phyloP scores from a whole-genome alignment of 2,888 invertebrate genomes.

The Melangyna quadrimaculata region DNA sequence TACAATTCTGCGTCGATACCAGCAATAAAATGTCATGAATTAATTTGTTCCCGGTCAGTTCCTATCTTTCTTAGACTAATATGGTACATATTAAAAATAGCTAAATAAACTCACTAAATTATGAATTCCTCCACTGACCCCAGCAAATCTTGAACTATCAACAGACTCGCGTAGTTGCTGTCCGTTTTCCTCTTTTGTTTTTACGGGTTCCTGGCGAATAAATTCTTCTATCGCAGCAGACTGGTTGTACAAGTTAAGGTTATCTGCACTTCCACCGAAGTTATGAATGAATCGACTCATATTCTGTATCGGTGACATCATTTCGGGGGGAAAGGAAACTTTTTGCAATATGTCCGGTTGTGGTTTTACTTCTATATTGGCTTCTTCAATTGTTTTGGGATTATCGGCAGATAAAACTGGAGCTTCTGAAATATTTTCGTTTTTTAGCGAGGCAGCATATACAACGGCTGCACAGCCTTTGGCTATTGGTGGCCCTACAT shows the following conservation, averaged over 20 bases:
- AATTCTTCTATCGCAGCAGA: conserved; percentile 75
- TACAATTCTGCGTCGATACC: too few relatives aligned
- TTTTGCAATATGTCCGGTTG: conserved; percentile 55
- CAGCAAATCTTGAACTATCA: conserved; percentile 56
- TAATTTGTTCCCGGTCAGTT: too few relatives aligned
- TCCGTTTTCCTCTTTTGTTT: not conserved
- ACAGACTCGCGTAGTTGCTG: not conserved
- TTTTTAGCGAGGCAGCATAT: conserved; percentile 85
- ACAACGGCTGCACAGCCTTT: conserved; percentile 92
- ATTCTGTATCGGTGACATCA: conserved; percentile 80
- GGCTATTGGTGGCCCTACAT: conserved; percentile 87
- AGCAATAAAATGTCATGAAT: too few relatives aligned
- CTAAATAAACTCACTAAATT: conserved; percentile 72
- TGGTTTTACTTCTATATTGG: conserved; percentile 6
- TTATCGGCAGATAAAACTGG: conserved; percentile 16
- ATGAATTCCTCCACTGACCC: conserved; percentile 63
- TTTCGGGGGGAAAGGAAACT: conserved; percentile 73
- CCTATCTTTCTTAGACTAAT: too few relatives aligned
- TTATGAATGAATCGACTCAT: conserved; percentile 80
- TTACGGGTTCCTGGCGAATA: conserved; percentile 7
- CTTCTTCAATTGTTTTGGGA: not conserved
- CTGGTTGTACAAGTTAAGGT: conserved; percentile 77
- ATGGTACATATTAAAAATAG: too few relatives aligned
- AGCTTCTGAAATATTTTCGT: conserved; percentile 25
- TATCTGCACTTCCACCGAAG: conserved; percentile 80